Base-by-base conservation (phyloP, 2,113 vertebrate species). In the Leiothrix lutea region DNA sequence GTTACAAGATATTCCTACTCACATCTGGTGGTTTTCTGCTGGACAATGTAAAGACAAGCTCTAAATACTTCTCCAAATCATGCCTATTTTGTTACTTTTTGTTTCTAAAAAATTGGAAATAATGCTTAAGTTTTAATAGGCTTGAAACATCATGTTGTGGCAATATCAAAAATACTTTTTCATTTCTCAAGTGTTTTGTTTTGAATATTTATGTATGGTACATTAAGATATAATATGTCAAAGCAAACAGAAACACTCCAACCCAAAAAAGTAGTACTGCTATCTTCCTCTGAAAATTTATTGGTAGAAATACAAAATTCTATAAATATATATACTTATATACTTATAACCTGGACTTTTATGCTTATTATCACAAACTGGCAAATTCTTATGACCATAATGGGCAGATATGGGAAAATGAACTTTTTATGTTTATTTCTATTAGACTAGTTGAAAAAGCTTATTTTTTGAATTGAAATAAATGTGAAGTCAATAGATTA, bases 371-470 rank as follows among this genome's bases (percentile, higher is more conserved):
- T 54, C 11, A 64, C 4, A 70, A 79, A 53, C 5, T 29, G 8
- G 2, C 0, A 73, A 81, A 79, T 24, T 33, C 20, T 80, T 70
- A 12, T 28, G 19, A 12, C 3, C 47, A 10, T 13, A n/a, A 16
- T 9, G 3, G 16, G 0, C 0, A 72, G 77, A 42, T 56, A 56
- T 14, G 3, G 17, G 14, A 29, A 85, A 73, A 79, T 24, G 1
- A 0, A 26, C 1, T 36, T 65, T 36, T 8, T 11, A 15, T 51
- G 1, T 88, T 61, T 62, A 5, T 64, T 73, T 69, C 9, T 47
- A 14, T 47, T 47, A 20, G 22, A 24, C 3, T 16, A 24, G 5
- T 1, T 36, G 0, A 57, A 82, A 50, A 12, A 3, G 0, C 1
- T 23, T n/a, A 7, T n/a, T 5, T 70, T 67, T 72, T 13, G 9